Evolutionary conservation across 2,888 invertebrate genomes (phyloP).

Genomic region (Hydriomena furcata): DNA sequence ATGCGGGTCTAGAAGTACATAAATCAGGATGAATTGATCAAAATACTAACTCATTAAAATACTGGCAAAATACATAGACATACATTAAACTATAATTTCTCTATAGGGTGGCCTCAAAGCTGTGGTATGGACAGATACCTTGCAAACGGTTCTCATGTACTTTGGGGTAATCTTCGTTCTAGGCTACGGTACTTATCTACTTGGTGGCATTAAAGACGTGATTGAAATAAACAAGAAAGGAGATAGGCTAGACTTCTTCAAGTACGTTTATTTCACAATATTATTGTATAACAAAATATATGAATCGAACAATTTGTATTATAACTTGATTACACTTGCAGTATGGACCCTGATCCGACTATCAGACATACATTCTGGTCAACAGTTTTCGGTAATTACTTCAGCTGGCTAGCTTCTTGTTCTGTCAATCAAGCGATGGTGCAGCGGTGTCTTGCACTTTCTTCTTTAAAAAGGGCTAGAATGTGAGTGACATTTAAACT

Average conservation of each 20-base stretch:
- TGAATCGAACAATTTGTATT: background rate
- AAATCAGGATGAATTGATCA: background rate
- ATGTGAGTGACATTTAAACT: constrained; percentile 77
- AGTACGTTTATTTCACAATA: constrained; percentile 71
- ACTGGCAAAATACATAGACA: too few species aligned
- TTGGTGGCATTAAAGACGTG: constrained; percentile 86
- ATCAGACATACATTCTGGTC: constrained; percentile 93
- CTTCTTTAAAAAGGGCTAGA: constrained; percentile 87
- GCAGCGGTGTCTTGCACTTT: constrained; percentile 91
- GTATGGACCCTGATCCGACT: constrained; percentile 89
- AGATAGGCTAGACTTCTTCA: constrained; percentile 88
- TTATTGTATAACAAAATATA: background rate
- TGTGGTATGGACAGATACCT: constrained; percentile 91
- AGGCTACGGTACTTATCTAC: constrained; percentile 85
- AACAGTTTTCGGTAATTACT: constrained; percentile 89
- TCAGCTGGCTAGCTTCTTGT: constrained; percentile 91
- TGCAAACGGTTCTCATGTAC: constrained; percentile 90
- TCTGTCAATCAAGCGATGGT: constrained; percentile 95
- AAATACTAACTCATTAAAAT: background rate
- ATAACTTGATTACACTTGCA: constrained; percentile 56
- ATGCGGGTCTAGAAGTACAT: too few species aligned
- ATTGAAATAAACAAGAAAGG: constrained; percentile 84
- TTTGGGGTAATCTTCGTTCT: constrained; percentile 87
- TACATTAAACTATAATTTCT: constrained; percentile 7
- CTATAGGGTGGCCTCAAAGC: constrained; percentile 90